Conservation (phyloP, 2,888 invertebrate genomes). For the Itoplectis maculator region DNA sequence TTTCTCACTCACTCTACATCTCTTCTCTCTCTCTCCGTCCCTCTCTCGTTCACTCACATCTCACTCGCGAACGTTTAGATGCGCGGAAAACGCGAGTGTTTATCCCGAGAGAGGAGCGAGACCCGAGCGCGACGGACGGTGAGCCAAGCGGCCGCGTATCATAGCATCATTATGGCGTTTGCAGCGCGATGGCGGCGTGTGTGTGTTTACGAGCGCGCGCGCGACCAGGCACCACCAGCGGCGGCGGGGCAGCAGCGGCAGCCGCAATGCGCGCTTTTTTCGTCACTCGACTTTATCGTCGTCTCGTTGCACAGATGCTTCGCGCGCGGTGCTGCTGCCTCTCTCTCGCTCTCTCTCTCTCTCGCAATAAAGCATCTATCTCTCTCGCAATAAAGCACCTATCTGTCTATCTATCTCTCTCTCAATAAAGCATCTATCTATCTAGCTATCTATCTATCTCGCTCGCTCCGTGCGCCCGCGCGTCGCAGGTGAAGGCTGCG, state of each 20-base stretch:
- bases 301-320: slow-evolving; percentile 12
- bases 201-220: slow-evolving; percentile 38
- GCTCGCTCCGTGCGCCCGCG: neutral
- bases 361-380: no score
- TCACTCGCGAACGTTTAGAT: neutral
- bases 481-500: slow-evolving; percentile 5
- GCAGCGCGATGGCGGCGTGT: slow-evolving; percentile 53
- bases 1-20: neutral
- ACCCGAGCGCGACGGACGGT: slow-evolving; percentile 48
- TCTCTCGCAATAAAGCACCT: no score
- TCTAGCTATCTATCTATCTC: no score
- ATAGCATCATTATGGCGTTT: slow-evolving; percentile 64
- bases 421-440: no score
- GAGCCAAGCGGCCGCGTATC: no score
- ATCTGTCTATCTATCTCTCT: neutral
- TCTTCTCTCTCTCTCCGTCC: no score
- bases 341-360: neutral
- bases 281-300: slow-evolving; percentile 8
- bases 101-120: slow-evolving; percentile 25
- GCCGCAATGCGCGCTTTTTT: slow-evolving; percentile 34
- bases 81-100: slow-evolving; percentile 2
- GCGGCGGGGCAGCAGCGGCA: neutral
- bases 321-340: neutral
- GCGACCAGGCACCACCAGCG: slow-evolving; percentile 2
- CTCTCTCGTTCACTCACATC: slow-evolving; percentile 26